phyloP scores from a whole-genome alignment of 2,113 vertebrate genomes.

The Tenrec ecaudatus region DNA sequence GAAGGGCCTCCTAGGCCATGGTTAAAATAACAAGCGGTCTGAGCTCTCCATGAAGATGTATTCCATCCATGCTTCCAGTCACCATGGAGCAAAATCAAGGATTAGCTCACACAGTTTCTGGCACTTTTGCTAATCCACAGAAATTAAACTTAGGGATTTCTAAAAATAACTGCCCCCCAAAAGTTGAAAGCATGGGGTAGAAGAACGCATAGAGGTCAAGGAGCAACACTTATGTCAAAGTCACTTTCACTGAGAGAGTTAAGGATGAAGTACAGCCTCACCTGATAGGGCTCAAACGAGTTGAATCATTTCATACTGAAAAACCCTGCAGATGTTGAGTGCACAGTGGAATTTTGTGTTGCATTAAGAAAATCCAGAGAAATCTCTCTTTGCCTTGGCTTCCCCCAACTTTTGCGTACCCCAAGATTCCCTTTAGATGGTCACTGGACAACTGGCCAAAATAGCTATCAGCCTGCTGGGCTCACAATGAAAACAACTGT shows the following conservation, averaged over 20 bases:
- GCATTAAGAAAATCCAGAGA: not conserved
- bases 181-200: not conserved
- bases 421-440: conserved; percentile 31
- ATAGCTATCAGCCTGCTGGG: not conserved
- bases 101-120: conserved; percentile 5
- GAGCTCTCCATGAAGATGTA: conserved; percentile 44
- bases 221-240: not conserved
- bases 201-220: not conserved
- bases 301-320: not conserved
- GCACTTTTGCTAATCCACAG: not conserved
- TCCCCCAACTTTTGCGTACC: not conserved
- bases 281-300: not conserved
- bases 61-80: too few species aligned
- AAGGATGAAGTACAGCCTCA: not conserved
- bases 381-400: conserved; percentile 25
- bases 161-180: not conserved
- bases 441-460: not conserved
- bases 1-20: not conserved
- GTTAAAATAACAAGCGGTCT: conserved; percentile 31
- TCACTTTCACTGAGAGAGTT: not conserved
- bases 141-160: conserved; percentile 17
- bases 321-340: not conserved
- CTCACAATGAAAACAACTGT: conserved; percentile 53
- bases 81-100: conserved; percentile 23
- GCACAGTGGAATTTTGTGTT: not conserved